Base-by-base conservation (phyloP, 1,140 invertebrate species). In the Drosophila malerkotliana region DNA sequence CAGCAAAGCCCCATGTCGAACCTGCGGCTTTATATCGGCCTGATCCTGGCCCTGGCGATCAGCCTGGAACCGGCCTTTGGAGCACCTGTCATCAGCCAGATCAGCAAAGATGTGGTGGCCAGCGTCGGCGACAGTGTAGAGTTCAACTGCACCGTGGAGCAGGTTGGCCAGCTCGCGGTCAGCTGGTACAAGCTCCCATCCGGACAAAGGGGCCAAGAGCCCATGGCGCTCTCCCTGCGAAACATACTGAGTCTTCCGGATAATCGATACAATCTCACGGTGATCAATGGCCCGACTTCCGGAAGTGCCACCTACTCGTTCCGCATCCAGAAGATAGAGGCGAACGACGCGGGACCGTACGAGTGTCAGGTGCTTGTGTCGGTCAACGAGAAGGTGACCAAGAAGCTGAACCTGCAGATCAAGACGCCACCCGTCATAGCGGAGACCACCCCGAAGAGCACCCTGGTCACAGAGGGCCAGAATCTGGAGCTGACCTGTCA, bases 41-140 rank as follows among this genome's bases (percentile, higher is more conserved):
- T 89, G 4, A 41, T 76, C 18, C 24, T 79, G 45, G 54, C 32
- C 18, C 28, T 71, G 2, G 49, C 47, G 10, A 59, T 52, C 44
- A 12, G n/a, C 26, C 37, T 26, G 58, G 51, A 69, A 2, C 8
- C 44, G 10, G 14, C 14, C 6, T 47, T n/a, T 3, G 60, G 60
- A 34, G 51, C 63, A 15, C 83, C 83, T 4, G 83, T 95, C 14
- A 97, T 97, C 81, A 96, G 95, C 4, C 95, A 95, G 61, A 97
- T 97, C 62, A 95, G 95, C 2, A 94, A 96, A 83, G 95, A 96
- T 80, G 95, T 96, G 92, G 95, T 97, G 28, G 95, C 95, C 82
- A 95, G 96, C 87, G 96, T 97, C 69, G 96, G 96, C 4, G 95
- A 95, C 41, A 94, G 94, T 15, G 95, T 96, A 0, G 95, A 97